Evolutionary conservation across 2,797 vertebrate species (phyloP).

Genomic region (Yasuhikotakia modesta): DNA sequence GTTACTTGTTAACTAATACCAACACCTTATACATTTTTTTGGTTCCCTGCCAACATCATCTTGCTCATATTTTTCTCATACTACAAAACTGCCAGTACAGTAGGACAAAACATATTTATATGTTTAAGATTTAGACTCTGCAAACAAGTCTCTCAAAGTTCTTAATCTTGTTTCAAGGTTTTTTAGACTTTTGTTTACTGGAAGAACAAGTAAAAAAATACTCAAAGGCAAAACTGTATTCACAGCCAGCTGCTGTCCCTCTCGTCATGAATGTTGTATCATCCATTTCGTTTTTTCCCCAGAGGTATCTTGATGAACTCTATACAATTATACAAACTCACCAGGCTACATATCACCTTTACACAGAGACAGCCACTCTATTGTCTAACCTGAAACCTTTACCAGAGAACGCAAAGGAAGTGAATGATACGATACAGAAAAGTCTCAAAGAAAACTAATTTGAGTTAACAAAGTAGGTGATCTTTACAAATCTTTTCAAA

Average conservation of each 20-base stretch:
- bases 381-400: not conserved
- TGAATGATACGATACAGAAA: not conserved
- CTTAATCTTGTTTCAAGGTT: no score
- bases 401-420: conserved; percentile 14
- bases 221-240: no score
- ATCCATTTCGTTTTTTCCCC: not conserved
- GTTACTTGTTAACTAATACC: no score
- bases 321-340: not conserved
- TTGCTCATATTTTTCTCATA: no score
- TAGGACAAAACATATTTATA: no score
- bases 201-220: no score
- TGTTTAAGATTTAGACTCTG: no score
- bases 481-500: conserved; percentile 29
- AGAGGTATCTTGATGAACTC: conserved; percentile 10
- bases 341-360: not conserved
- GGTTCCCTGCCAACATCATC: no score
- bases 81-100: no score
- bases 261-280: not conserved
- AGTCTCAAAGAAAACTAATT: not conserved
- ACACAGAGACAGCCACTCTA: not conserved
- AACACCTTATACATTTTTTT: no score
- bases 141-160: no score
- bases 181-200: no score
- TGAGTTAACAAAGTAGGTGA: not conserved
- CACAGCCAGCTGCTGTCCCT: not conserved